Conservation (phyloP, 37 sponge, comb jelly and placozoan species). For the Geodia barretti region DNA sequence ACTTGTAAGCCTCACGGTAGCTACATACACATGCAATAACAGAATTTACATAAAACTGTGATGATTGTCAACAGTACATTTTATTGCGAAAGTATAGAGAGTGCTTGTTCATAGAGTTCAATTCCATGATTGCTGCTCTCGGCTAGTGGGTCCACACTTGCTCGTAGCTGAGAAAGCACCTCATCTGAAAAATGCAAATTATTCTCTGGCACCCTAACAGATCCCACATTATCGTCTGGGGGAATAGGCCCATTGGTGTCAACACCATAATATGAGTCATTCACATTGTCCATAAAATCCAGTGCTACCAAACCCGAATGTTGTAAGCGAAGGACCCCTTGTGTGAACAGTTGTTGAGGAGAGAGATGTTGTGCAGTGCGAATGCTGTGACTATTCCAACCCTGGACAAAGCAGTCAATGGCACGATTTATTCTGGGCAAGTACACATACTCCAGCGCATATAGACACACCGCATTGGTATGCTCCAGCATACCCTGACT, state of each 20-base stretch:
- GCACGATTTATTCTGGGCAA: conserved; percentile 47
- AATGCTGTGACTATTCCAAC: conserved; percentile 47
- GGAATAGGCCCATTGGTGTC: background rate
- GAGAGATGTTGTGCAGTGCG: conserved; percentile 26
- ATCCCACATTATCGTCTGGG: too few species aligned
- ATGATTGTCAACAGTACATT: too few species aligned
- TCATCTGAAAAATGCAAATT: too few species aligned
- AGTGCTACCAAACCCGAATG: conserved; percentile 23
- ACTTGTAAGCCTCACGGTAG: too few species aligned
- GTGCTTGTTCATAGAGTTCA: too few species aligned
- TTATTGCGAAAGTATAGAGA: too few species aligned
- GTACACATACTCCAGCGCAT: conserved; percentile 51
- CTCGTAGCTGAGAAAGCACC: too few species aligned
- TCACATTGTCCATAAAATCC: conserved; percentile 18
- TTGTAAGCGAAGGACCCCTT: conserved; percentile 10
- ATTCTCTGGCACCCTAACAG: too few species aligned
- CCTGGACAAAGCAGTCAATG: conserved; percentile 20
- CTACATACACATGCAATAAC: too few species aligned
- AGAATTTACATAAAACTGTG: too few species aligned
- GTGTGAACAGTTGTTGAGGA: conserved; percentile 25
- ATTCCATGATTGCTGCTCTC: too few species aligned
- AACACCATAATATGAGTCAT: conserved; percentile 11
- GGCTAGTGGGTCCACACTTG: too few species aligned
- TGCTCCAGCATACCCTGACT: conserved; percentile 29
- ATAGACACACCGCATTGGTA: conserved; percentile 30